A percentile compares a stretch with the other conserved stretches of the same genome.
Conservation (phyloP, 2,888 invertebrate genomes). For the Sphaeridia pumilis region DNA sequence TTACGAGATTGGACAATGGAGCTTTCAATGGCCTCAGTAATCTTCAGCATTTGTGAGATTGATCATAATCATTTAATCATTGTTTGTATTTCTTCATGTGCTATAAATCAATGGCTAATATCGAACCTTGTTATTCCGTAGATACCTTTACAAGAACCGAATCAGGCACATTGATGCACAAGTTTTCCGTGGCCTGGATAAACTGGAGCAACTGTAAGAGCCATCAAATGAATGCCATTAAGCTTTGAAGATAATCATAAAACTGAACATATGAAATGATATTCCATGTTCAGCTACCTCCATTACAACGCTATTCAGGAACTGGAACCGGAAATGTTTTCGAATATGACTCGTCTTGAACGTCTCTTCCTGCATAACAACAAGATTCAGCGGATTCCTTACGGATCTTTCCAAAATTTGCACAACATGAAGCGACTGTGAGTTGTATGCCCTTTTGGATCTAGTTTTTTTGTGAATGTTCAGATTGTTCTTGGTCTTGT, state of each 20-base stretch:
- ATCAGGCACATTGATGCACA: conserved; percentile 60
- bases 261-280: too few relatives aligned
- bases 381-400: conserved; percentile 57
- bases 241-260: too few relatives aligned
- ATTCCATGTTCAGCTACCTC: conserved; percentile 60
- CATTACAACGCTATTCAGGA: conserved; percentile 68
- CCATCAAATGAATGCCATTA: neutral
- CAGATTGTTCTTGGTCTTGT: too few relatives aligned
- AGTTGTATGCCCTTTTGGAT: too few relatives aligned
- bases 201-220: conserved; percentile 75
- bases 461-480: too few relatives aligned
- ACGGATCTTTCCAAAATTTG: conserved; percentile 60
- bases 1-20: conserved; percentile 55
- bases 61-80: too few relatives aligned
- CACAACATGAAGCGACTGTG: conserved; percentile 56
- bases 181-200: conserved; percentile 59
- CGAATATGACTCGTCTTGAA: conserved; percentile 58
- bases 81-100: too few relatives aligned
- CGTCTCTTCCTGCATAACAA: conserved; percentile 75
- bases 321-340: conserved; percentile 58
- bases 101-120: too few relatives aligned
- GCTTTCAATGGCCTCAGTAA: conserved; percentile 61
- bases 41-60: conserved; percentile 62
- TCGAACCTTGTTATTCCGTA: too few relatives aligned
- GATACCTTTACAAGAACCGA: conserved; percentile 78